phyloP scores from a whole-genome alignment of 1,140 invertebrate species.

The Oreohelix idahoensis region DNA sequence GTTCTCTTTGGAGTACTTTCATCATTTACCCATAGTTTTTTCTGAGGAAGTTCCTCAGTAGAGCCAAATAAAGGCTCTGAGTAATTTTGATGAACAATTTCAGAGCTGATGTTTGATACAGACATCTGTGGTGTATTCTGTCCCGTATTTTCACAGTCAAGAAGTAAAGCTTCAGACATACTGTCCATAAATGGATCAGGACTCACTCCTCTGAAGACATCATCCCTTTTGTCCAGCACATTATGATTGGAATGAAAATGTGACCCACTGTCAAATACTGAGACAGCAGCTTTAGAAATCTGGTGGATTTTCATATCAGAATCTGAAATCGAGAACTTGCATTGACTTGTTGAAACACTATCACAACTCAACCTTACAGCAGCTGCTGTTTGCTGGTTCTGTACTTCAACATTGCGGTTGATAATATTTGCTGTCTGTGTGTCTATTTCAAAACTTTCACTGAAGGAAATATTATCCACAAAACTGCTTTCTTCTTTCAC shows the following conservation, averaged over 20 bases:
- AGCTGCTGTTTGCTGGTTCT: background rate
- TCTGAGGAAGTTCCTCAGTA: background rate
- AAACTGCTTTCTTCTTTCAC: background rate
- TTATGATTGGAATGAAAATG: background rate
- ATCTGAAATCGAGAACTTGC: background rate
- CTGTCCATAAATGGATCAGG: background rate
- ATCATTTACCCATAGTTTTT: background rate
- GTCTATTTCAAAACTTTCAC: conserved; percentile 60
- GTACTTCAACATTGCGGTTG: background rate
- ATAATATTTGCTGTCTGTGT: conserved; percentile 53
- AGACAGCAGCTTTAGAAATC: background rate
- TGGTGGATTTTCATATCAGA: background rate
- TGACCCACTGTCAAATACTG: too few species aligned
- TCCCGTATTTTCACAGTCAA: background rate
- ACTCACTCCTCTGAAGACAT: background rate
- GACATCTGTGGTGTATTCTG: background rate
- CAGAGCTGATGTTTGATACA: background rate
- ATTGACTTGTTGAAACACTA: background rate
- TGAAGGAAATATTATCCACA: conserved; percentile 1
- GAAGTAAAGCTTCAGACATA: background rate
- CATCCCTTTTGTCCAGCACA: background rate
- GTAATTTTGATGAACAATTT: background rate
- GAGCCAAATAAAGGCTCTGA: background rate
- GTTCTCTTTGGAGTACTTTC: background rate
- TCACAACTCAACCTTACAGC: background rate